phyloP scores from a whole-genome alignment of 2,888 invertebrate genomes.

The Matsumyia berberina region DNA sequence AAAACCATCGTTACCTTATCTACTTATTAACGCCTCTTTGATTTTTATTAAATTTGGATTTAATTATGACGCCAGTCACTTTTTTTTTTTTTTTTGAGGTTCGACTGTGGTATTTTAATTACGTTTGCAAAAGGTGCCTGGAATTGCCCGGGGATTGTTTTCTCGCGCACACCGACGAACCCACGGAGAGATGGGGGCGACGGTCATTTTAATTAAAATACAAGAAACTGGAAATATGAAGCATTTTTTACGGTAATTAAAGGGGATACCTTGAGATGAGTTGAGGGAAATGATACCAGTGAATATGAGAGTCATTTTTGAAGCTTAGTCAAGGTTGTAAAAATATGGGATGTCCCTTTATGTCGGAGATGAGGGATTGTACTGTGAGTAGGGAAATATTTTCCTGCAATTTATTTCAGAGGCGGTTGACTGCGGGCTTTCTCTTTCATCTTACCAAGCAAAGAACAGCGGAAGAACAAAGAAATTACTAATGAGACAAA shows the following conservation, averaged over 20 bases:
- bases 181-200: too few relatives aligned
- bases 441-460: too few relatives aligned
- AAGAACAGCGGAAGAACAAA: too few relatives aligned
- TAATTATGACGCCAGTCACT: constrained; percentile 73
- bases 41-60: constrained; percentile 76
- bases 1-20: constrained; percentile 46
- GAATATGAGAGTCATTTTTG: background rate
- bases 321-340: too few relatives aligned
- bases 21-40: constrained; percentile 74
- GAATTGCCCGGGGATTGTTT: constrained; percentile 43
- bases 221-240: constrained; percentile 29
- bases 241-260: constrained; percentile 29
- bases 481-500: too few relatives aligned
- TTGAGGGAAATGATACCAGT: background rate
- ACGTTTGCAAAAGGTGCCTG: constrained; percentile 60
- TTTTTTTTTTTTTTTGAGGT: constrained; percentile 56
- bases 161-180: constrained; percentile 11
- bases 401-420: too few relatives aligned
- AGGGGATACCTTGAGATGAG: background rate
- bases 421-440: too few relatives aligned
- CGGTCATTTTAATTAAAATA: constrained; percentile 72
- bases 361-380: too few relatives aligned
- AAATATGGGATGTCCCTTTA: too few relatives aligned
- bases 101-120: constrained; percentile 69
- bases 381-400: too few relatives aligned